A percentile compares a stretch with the other conserved stretches of the same genome.
Evolutionary conservation across 2,888 invertebrate species (phyloP).

Genomic region (Slavum lentiscoides): DNA sequence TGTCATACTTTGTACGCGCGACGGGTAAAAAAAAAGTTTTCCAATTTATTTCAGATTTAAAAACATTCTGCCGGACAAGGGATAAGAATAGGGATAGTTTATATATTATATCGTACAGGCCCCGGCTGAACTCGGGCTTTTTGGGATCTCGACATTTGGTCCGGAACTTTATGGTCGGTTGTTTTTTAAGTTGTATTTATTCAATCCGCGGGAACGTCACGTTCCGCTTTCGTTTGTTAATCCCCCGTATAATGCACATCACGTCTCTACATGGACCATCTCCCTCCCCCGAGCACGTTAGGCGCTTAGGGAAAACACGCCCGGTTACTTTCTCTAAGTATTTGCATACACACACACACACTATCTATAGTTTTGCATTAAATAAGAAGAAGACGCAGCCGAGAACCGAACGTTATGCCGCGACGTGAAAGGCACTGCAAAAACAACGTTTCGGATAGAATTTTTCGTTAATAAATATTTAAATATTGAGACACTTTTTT

Average conservation of each 20-base stretch:
- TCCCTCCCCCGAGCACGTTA: slow-evolving; percentile 2
- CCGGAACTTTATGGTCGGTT: slow-evolving; percentile 40
- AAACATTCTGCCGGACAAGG: slow-evolving; percentile 42
- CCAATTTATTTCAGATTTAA: slow-evolving; percentile 51
- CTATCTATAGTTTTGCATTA: slow-evolving; percentile 27
- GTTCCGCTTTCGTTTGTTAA: slow-evolving; percentile 40
- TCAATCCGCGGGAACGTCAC: slow-evolving; percentile 45
- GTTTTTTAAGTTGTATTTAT: slow-evolving; percentile 50
- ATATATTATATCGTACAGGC: neutral
- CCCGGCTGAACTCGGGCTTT: slow-evolving; percentile 1
- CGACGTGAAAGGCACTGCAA: neutral
- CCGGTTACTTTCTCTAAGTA: slow-evolving; percentile 47
- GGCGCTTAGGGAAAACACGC: slow-evolving; percentile 34
- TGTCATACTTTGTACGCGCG: slow-evolving; percentile 21
- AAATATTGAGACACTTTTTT: neutral
- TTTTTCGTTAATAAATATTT: no score
- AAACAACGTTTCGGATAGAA: neutral
- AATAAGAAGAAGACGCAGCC: neutral
- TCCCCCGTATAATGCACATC: slow-evolving; percentile 32
- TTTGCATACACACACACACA: slow-evolving; percentile 41
- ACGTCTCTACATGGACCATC: slow-evolving; percentile 12
- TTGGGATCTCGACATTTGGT: slow-evolving; percentile 29
- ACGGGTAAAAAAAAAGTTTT: slow-evolving; percentile 40
- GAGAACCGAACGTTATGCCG: neutral
- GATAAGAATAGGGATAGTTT: slow-evolving; percentile 29